A percentile compares a stretch with the other conserved stretches of the same genome.
Evolutionary conservation across 2,888 invertebrate species (phyloP).

Genomic region (Oegoconia quadripuncta): DNA sequence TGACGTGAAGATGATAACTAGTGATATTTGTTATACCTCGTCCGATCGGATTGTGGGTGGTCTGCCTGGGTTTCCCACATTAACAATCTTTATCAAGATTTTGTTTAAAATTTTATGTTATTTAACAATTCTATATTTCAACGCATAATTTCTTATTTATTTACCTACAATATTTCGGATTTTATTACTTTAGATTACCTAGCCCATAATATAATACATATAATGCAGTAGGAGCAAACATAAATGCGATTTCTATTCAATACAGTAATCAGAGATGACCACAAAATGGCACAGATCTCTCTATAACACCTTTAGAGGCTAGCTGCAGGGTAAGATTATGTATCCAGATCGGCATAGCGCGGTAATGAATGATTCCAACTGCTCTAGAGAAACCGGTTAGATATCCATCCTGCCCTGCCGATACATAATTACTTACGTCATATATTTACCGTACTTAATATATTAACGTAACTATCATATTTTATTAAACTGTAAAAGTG

Average conservation of each 20-base stretch:
- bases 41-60: no score
- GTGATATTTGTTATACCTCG: no score
- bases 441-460: conserved; percentile 33
- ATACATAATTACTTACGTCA: conserved; percentile 40
- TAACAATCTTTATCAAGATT: neutral
- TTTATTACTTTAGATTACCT: no score
- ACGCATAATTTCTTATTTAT: no score
- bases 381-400: conserved; percentile 42
- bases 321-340: conserved; percentile 38
- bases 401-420: conserved; percentile 32
- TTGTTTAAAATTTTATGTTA: neutral
- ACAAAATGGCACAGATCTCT: conserved; percentile 51
- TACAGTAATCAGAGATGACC: conserved; percentile 62
- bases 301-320: conserved; percentile 35
- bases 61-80: no score
- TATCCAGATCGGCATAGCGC: conserved; percentile 42
- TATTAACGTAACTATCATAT: conserved; percentile 38
- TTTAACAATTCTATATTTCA: neutral
- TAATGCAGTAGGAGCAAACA: no score
- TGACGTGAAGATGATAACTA: no score
- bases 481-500: conserved; percentile 51
- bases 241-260: conserved; percentile 45
- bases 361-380: conserved; percentile 54
- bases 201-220: no score
- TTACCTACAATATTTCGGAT: no score